Evolutionary conservation across 2,888 invertebrate species (phyloP), one percentile per base, ranked within the genome.

Genomic region (Drosophila ustulata): DNA sequence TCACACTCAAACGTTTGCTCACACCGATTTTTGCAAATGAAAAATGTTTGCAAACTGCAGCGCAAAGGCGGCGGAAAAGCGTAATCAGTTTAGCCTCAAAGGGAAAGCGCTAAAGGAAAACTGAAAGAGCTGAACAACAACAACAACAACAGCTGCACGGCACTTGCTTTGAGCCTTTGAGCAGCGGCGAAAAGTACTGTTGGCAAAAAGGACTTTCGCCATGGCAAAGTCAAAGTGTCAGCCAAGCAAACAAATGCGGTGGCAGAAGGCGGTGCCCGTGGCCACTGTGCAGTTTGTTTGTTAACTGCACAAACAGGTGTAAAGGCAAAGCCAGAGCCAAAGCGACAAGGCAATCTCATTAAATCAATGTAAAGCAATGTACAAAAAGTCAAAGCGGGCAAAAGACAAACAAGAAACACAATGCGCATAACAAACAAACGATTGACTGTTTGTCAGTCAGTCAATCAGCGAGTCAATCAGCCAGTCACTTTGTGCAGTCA

Each of bases 101-200:
- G 47, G 18, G 11, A 56, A 37, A 26, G 25, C 41, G 57, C 32
- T 34, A 59, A 51, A 34, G 46, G 51, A 34, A n/a, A 26, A 39
- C 25, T 13, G 26, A 28, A 37, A 58, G 26, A 49, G 32, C 47
- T 67, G 62, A 45, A 53, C 13, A 66, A 41, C 18, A 50, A 45
- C 32, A 55, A 49, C 13, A 39, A n/a, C n/a, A n/a, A n/a, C n/a
- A n/a, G 26, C 34, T n/a, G 46, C 23, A 55, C 65, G 49, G 43
- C 82, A 87, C 88, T 83, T 79, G 82, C 88, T 83, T 83, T 83
- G 83, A 79, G 65, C 69, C 88, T 80, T 80, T 69, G 63, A 58
- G 57, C 56, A 49, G 57, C 2, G 41, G 53, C 57, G 46, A 59
- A 34, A 32, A 9, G 59, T 49, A 37, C 39, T 63, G 64, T 46